A percentile compares a stretch with the other conserved stretches of the same genome.
Evolutionary conservation across 2,888 invertebrate genomes (phyloP).

Genomic region (Thera britannica): DNA sequence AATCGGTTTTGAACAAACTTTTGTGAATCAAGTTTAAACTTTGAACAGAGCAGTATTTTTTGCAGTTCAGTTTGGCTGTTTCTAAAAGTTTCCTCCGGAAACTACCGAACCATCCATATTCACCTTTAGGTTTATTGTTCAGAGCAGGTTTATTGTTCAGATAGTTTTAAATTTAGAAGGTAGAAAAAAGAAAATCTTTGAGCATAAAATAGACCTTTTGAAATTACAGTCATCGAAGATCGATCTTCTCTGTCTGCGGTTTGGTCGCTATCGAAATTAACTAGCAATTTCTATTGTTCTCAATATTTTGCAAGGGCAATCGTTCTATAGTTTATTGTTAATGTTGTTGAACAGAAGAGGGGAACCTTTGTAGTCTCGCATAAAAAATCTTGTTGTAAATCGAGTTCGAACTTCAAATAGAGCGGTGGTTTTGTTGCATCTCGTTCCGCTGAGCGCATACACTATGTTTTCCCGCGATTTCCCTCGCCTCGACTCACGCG

Average conservation of each 20-base stretch:
- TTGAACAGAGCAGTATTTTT: too few species aligned
- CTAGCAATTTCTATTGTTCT: background rate
- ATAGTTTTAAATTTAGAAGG: too few species aligned
- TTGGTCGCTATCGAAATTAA: background rate
- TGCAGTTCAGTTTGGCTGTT: too few species aligned
- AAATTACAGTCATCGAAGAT: background rate
- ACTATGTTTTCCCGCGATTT: slow-evolving; percentile 75
- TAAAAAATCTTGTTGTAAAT: slow-evolving; percentile 14
- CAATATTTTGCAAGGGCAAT: background rate
- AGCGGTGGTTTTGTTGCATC: slow-evolving; percentile 44
- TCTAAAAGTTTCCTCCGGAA: too few species aligned
- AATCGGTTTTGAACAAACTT: too few species aligned
- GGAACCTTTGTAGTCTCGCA: slow-evolving; percentile 3
- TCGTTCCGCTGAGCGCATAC: slow-evolving; percentile 60
- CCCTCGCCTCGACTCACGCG: slow-evolving; percentile 60
- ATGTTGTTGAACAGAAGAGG: background rate
- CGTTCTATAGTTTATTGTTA: background rate
- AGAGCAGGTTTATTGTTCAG: too few species aligned
- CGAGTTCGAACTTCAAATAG: slow-evolving; percentile 14
- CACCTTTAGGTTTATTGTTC: too few species aligned
- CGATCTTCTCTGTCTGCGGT: background rate
- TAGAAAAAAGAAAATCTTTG: too few species aligned
- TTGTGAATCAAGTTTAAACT: too few species aligned
- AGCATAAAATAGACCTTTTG: too few species aligned
- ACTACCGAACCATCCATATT: too few species aligned